Conservation (phyloP, 2,888 invertebrate species). For the Ophion costatus region DNA sequence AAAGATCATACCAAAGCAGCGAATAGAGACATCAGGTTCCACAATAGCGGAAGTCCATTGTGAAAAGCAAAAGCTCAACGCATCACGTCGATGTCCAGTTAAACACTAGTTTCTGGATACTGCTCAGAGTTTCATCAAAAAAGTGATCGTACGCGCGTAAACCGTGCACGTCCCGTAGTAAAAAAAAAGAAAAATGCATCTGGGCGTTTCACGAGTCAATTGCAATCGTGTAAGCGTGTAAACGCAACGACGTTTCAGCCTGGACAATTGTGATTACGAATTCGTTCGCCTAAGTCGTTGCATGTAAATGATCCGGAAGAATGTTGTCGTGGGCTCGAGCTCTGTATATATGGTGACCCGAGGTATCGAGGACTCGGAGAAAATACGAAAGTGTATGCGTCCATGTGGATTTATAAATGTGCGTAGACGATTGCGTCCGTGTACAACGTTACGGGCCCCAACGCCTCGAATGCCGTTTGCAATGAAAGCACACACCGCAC, state of each 20-base stretch:
- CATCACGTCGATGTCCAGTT: too few relatives aligned
- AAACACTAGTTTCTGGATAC: background rate
- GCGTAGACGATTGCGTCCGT: background rate
- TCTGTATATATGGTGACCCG: conserved; percentile 15
- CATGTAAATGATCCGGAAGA: conserved; percentile 51
- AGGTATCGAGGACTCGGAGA: conserved; percentile 33
- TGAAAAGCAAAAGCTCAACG: too few relatives aligned
- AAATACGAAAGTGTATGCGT: conserved; percentile 32
- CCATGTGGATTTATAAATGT: conserved; percentile 8
- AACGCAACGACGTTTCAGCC: conserved; percentile 21
- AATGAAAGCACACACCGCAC: conserved; percentile 43
- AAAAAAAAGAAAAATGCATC: background rate
- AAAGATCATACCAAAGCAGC: too few relatives aligned
- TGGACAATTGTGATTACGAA: conserved; percentile 36
- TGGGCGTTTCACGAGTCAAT: conserved; percentile 31
- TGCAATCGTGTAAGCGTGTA: conserved; percentile 22
- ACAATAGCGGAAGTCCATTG: too few relatives aligned
- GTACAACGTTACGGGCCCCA: conserved; percentile 42
- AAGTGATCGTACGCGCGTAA: background rate
- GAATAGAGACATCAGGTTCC: too few relatives aligned
- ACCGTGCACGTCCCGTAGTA: background rate
- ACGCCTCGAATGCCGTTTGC: conserved; percentile 52
- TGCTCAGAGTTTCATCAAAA: background rate
- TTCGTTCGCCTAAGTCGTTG: conserved; percentile 39
- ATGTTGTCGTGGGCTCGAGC: conserved; percentile 42